These are phyloP conservation scores for Alethe castanea DNA, from an alignment of 2,113 vertebrate genomes.

Conservation along the genomic window DNA sequence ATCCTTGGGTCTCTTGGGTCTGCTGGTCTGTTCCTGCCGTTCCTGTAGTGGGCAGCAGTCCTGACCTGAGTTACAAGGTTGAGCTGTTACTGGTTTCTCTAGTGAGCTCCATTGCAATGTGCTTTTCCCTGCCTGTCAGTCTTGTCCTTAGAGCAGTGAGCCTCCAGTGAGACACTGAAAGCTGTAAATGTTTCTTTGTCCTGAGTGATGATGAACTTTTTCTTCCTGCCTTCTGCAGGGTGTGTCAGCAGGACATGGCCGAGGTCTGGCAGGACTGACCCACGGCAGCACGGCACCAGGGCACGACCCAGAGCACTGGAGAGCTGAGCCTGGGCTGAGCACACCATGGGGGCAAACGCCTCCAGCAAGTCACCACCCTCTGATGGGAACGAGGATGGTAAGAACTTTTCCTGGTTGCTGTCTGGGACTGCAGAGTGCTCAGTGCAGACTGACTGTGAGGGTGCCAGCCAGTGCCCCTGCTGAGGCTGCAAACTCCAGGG, in stretches of 20 bases:
- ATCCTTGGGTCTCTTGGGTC: background rate
- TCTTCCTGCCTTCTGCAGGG: conserved; percentile 5
- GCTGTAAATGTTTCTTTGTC: background rate
- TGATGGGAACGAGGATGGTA: conserved; percentile 84
- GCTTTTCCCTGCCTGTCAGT: background rate
- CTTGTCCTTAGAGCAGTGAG: background rate
- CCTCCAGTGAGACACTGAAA: background rate
- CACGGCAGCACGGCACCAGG: accelerated
- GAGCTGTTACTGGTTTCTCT: background rate
- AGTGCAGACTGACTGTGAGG: background rate
- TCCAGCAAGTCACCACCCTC: conserved; percentile 84
- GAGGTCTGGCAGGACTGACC: background rate
- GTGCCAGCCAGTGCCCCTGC: accelerated
- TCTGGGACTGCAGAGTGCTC: background rate
- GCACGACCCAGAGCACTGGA: background rate
- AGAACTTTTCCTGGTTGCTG: conserved; percentile 23
- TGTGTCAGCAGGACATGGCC: background rate
- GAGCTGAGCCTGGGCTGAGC: background rate
- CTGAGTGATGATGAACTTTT: background rate
- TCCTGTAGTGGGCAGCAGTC: background rate
- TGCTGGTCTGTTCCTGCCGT: background rate
- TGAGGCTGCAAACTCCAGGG: background rate
- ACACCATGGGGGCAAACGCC: conserved; percentile 87
- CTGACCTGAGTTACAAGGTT: background rate
- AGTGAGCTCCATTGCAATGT: background rate